Base-by-base conservation (phyloP, 2,888 invertebrate species). In the Apamea epomidion region DNA sequence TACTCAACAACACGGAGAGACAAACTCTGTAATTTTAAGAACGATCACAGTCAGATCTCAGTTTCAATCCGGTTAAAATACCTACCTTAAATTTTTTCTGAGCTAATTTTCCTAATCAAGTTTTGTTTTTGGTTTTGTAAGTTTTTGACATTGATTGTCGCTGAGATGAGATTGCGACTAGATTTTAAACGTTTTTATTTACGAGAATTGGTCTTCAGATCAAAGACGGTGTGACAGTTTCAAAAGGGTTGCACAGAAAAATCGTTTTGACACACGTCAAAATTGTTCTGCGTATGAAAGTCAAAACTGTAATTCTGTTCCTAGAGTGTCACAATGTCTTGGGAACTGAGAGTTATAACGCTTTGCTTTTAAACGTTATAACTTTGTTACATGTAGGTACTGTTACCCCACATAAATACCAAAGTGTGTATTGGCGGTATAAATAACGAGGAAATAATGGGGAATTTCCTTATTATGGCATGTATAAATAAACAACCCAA, bases 391-490 rank as follows among this genome's bases (percentile, higher is more conserved):
- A 25, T 65, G n/a, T 69, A 45, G 60, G 32, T 65, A 37, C 16
- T 14, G 48, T 48, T 48, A 48, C 48, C 32, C 16, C 32, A 37
- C 10, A 1, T 29, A n/a, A n/a, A 8, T 25, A 25, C 14, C 25
- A 25, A 32, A 25, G 60, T 21, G 58, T 78, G 42, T 51, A 60
- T 45, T 18, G 14, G n/a, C 42, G 45, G n/a, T 68, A 68, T 78
- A 78, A 54, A 84, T 84, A 78, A 74, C 29, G 37, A 62, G 4
- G 18, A 84, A 68, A 68, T 78, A 58, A 72, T 79, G 48, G 37
- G 14, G 1, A 68, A 29, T 72, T 72, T 82, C 72, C 68, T 54
- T 72, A 62, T 68, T 71, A 62, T 37, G 32, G 42, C 10, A 1
- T 45, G 12, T 45, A 18, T 54, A 71, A 51, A 32, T 48, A 82